Evolutionary conservation across 2,888 invertebrate genomes (phyloP), one percentile per base, ranked within the genome.

Genomic region (Philhelius pedissequus): DNA sequence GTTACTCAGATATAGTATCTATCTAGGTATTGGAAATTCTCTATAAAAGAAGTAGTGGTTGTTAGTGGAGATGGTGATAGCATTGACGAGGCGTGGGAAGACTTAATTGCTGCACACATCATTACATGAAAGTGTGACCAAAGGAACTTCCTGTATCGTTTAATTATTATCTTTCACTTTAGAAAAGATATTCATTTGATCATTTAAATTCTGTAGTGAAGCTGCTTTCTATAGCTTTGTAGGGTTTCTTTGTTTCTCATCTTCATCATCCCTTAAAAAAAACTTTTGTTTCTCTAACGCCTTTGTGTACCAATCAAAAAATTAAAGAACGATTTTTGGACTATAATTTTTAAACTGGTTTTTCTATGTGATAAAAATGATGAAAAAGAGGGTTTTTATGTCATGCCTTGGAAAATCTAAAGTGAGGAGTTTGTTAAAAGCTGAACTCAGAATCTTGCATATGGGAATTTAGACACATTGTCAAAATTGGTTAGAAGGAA

Each of bases 81-180:
- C 11, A 35, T 8, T 13, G 48, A 27, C n/a, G 13, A 9, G 50
- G 64, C 66, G 70, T 76, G 81, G 71, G 81, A 81, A 81, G 76
- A 64, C 58, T 76, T 64, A 64, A 70, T 81, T 76, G 68, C 45
- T 4, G 50, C 20, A 60, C 60, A 27, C 52, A 74, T 56, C 20
- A 56, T 48, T 60, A 25, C n/a, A 50, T 48, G 32, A 54, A 40
- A 56, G 56, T 64, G 56, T 70, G 56, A 64, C 48, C 8, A 45
- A 68, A 30, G 7, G 25, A 58, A 56, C 54, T 64, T 62, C 62
- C 54, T 62, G 32, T 38, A n/a, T n/a, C 38, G 50, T 75, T 62
- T 56, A 62, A 62, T 80, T 20, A 56, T 69, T 20, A 62, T 74
- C 22, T 22, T 22, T 7, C 58, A 32, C 56, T 45, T 64, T 54